Conservation (phyloP, 2,797 vertebrate genomes). For the Urophycis tenuis region DNA sequence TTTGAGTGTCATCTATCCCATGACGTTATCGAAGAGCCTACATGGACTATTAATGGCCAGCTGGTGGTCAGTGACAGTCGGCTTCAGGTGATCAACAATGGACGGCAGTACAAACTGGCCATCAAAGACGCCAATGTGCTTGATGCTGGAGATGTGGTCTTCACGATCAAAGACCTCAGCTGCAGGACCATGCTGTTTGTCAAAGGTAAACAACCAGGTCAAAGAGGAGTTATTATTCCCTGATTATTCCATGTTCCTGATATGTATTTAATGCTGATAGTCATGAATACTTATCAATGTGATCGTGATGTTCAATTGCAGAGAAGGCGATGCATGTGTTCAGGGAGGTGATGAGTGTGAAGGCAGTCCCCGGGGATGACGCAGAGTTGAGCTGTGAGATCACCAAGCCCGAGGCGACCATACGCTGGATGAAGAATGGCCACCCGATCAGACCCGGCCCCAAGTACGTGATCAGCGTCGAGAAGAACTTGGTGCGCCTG, state of each 20-base stretch:
- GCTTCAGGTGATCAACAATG: constrained; percentile 65
- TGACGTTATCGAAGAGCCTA: constrained; percentile 67
- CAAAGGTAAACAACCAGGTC: constrained; percentile 71
- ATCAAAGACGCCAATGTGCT: constrained; percentile 64
- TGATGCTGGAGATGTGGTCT: constrained; percentile 83
- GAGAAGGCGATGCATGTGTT: constrained; percentile 80
- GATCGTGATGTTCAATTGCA: constrained; percentile 36
- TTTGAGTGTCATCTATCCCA: constrained; percentile 91
- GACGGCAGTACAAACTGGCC: constrained; percentile 72
- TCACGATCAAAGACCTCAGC: constrained; percentile 77
- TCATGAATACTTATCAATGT: background rate
- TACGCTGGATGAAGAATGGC: constrained; percentile 88
- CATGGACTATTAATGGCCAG: constrained; percentile 78
- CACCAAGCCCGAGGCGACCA: constrained; percentile 70
- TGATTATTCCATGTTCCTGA: background rate
- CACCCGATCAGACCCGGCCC: constrained; percentile 73
- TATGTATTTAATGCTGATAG: background rate
- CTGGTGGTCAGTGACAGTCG: constrained; percentile 64
- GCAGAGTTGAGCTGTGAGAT: constrained; percentile 84
- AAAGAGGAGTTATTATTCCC: background rate
- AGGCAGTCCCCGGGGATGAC: constrained; percentile 72
- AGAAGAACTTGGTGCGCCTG: constrained; percentile 69
- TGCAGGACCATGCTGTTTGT: constrained; percentile 86
- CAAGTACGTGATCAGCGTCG: constrained; percentile 76
- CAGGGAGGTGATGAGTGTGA: constrained; percentile 77